These are phyloP conservation scores for Columbina picui DNA, from an alignment of 2,113 vertebrate species.

Conservation along the genomic window DNA sequence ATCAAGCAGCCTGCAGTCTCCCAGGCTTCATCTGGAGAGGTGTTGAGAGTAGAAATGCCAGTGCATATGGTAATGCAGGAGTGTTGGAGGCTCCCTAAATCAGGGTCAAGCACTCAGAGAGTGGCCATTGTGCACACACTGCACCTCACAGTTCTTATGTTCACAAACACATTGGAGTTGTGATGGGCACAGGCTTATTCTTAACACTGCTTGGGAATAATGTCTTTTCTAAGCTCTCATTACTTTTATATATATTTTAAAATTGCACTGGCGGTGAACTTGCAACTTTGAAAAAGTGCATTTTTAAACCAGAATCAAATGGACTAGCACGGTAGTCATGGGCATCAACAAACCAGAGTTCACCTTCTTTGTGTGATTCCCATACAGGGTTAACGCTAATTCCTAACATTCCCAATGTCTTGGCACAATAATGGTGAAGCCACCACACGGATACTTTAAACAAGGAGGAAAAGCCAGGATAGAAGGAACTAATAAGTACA, in stretches of 20 bases:
- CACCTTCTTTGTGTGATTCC: neutral
- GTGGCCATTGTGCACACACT: fast-evolving
- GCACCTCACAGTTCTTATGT: fast-evolving
- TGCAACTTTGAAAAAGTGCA: neutral
- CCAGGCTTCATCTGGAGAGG: neutral
- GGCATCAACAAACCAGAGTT: neutral
- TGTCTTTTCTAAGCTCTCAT: neutral
- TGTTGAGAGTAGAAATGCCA: neutral
- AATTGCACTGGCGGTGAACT: neutral
- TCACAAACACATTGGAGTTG: neutral
- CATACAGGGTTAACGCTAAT: fast-evolving
- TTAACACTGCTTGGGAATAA: fast-evolving
- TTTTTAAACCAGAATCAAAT: neutral
- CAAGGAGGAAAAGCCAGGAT: conserved; percentile 7
- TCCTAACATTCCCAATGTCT: neutral
- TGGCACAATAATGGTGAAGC: neutral
- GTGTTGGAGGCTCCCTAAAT: neutral
- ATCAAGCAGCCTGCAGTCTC: too few species aligned
- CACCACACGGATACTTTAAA: neutral
- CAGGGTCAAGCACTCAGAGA: neutral
- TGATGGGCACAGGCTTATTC: neutral
- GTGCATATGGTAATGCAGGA: neutral
- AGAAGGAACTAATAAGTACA: conserved; percentile 52
- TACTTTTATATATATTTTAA: neutral
- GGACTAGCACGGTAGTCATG: fast-evolving